phyloP scores from a whole-genome alignment of 2,888 invertebrate genomes.

The Uropetala carovei region DNA sequence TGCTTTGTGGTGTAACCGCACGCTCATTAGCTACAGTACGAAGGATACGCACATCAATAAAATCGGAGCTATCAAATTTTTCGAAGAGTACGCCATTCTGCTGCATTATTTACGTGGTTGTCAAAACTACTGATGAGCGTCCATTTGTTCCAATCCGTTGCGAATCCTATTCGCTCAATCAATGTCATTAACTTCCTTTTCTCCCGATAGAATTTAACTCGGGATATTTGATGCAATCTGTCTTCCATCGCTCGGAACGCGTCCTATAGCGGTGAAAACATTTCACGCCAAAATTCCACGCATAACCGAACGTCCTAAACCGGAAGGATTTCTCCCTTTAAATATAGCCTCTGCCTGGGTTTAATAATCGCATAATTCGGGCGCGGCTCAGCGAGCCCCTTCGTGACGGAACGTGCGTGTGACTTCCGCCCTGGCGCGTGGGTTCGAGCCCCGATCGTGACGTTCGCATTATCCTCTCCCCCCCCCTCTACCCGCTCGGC shows the following conservation, averaged over 20 bases:
- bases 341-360: neutral
- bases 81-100: too few species aligned
- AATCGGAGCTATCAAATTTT: too few species aligned
- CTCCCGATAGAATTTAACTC: too few species aligned
- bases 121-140: too few species aligned
- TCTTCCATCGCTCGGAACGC: neutral
- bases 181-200: too few species aligned
- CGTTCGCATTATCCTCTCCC: neutral
- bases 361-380: neutral
- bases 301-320: neutral
- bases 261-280: neutral
- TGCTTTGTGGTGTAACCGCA: too few species aligned
- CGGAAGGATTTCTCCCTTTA: neutral
- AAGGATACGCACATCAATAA: too few species aligned
- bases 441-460: slow-evolving; percentile 16
- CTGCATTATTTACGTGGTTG: too few species aligned
- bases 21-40: too few species aligned
- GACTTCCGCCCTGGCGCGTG: neutral
- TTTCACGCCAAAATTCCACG: neutral
- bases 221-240: neutral
- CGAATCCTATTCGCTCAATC: too few species aligned
- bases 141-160: too few species aligned
- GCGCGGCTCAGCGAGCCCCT: neutral
- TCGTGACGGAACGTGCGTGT: neutral
- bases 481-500: neutral